Evolutionary conservation across 2,888 invertebrate species (phyloP), one percentile per base, ranked within the genome.

Genomic region (Lepidochrysops patricia): DNA sequence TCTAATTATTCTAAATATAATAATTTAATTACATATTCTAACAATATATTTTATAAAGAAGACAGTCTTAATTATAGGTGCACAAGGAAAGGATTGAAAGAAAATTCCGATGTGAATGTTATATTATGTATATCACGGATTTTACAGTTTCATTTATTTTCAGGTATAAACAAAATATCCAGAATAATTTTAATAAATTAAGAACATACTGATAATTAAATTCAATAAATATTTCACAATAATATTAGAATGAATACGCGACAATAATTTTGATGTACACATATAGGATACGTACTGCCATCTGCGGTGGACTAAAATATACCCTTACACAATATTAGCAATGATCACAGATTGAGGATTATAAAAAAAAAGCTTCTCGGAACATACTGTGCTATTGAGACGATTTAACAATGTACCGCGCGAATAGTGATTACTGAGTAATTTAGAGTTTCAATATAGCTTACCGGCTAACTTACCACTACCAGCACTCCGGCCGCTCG

Each of bases 271-370:
- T 72, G 74, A 71, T 68, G 70, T 75, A 72, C 72, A 68, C 68
- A 70, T 67, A 69, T 73, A 73, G 73, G 77, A 74, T 73, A 73
- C 75, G 75, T 73, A 72, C 71, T 77, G 76, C 77, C 77, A 79
- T 79, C 74, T 68, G 75, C 75, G 77, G 77, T 76, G 77, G 83
- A 85, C 79, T 82, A 76, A 85, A 86, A 75, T 83, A 84, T 81
- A 80, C 78, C 81, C 85, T 86, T 88, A 86, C 67, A 85, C 74
- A 84, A 82, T n/a, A n/a, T 85, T 86, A 88, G 83, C 80, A 83
- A 84, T 85, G 85, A 89, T 89, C 88, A 89, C 88, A 89, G 88
- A 84, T 86, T 86, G 86, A 86, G 87, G 85, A 84, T 84, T 85
- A 84, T 79, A 85, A 84, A 86, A 86, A 87, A 84, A 83, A 86